Conservation (phyloP, 2,888 invertebrate genomes). For the Eristalis tenax region DNA sequence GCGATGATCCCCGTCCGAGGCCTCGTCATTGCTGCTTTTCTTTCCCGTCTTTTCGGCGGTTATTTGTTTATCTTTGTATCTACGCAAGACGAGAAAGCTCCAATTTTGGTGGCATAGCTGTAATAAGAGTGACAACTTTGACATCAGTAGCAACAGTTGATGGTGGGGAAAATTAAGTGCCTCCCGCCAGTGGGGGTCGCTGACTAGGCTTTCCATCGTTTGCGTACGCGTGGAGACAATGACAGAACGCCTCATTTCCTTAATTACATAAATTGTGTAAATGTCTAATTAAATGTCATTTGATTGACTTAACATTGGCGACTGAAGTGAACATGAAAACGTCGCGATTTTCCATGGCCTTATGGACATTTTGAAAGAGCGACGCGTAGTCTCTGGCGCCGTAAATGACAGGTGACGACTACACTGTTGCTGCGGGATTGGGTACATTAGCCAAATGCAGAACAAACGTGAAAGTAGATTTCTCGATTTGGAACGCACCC, state of each 20-base stretch:
- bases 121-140: slow-evolving; percentile 30
- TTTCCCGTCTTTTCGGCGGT: background rate
- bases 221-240: slow-evolving; percentile 13
- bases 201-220: background rate
- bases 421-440: background rate
- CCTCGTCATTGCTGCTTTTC: no score
- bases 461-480: background rate
- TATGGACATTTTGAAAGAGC: background rate
- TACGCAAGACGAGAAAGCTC: background rate
- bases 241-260: slow-evolving; percentile 41
- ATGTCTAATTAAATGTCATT: slow-evolving; percentile 48
- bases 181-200: background rate
- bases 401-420: slow-evolving; percentile 3
- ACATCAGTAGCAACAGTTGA: slow-evolving; percentile 44
- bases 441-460: background rate
- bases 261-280: slow-evolving; percentile 49
- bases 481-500: background rate
- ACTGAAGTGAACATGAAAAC: slow-evolving; percentile 16
- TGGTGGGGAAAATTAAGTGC: slow-evolving; percentile 48
- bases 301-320: slow-evolving; percentile 18
- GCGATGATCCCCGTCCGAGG: slow-evolving; percentile 20
- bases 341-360: background rate
- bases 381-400: background rate
- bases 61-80: background rate
- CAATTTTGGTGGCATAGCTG: slow-evolving; percentile 25